Evolutionary conservation across 1,140 invertebrate genomes (phyloP), one percentile per base, ranked within the genome.

Genomic region (Formica selysi): DNA sequence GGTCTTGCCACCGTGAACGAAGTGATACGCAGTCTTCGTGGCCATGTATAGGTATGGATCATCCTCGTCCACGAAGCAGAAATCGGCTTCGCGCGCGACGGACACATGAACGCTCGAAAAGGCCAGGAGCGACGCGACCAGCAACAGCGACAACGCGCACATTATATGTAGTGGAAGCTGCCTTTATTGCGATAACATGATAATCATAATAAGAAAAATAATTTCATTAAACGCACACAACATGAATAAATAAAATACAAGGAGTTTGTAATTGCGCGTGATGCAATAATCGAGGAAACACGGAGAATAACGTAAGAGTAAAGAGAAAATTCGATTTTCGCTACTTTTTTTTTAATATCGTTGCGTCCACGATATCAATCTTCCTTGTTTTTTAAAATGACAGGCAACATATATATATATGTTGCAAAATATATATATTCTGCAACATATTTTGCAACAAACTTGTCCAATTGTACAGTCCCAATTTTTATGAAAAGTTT

Each of bases 1-100:
- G 0, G 91, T 91, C 65, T 90, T 94, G 36, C 94, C 93, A 57
- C 91, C 89, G 11, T 93, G 92, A 3, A 95, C 93, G 54, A 95
- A 94, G 64, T 95, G 92, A 57, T 96, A 96, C 1, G 95, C 93
- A 8, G 95, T 96, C 89, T 95, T 96, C 1, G 95, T 95, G 0
- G 88, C 95, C 90, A 96, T 94, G 54, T 92, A 89, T 5, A 95
- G 84, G 64, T 96, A 96, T 0, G 95, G 95, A 65, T 95, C 91
- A 44, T 92, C 86, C 19, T 96, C 95, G 1, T 93, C 86, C 0
- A 92, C 91, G 76, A 94, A 95, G 85, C 95, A 96, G 74, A 93
- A 93, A 32, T 95, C 94, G 8, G 84, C 80, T 32, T 94, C 90
- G 22, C 94, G 91, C 11, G 89, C 85, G 36, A 68, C 0, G 13